phyloP scores from a whole-genome alignment of 1,140 invertebrate genomes.

The Parasteatoda tepidariorum region DNA sequence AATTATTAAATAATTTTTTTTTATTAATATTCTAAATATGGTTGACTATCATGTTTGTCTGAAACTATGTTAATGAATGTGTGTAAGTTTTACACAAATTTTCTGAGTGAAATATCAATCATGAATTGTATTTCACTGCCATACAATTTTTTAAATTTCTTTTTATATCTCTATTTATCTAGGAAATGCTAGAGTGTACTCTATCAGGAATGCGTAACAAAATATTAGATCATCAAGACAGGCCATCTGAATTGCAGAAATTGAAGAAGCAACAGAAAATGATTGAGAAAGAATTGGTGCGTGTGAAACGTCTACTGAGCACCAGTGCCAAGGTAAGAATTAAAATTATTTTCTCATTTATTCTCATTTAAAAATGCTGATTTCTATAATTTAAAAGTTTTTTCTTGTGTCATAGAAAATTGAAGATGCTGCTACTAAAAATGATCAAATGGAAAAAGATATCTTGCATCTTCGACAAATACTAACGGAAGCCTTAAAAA shows the following conservation, averaged over 20 bases:
- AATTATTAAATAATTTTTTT: no score
- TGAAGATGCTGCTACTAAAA: slow-evolving; percentile 50
- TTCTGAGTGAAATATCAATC: no score
- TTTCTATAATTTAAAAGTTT: background rate
- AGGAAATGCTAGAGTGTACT: slow-evolving; percentile 83
- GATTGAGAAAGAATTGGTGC: slow-evolving; percentile 83
- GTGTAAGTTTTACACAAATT: no score
- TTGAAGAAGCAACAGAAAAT: slow-evolving; percentile 79
- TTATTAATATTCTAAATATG: no score
- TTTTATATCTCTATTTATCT: slow-evolving; percentile 57
- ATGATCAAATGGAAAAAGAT: slow-evolving; percentile 85
- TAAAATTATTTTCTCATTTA: background rate
- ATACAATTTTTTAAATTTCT: background rate
- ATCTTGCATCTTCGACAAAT: slow-evolving; percentile 85
- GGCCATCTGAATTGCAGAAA: slow-evolving; percentile 76
- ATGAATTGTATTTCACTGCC: background rate
- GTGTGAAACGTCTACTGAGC: slow-evolving; percentile 84
- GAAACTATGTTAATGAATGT: no score
- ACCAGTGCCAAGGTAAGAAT: slow-evolving; percentile 86
- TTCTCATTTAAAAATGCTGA: background rate
- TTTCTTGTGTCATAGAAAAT: slow-evolving; percentile 34
- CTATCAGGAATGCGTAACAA: slow-evolving; percentile 77
- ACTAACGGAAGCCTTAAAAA: slow-evolving; percentile 76
- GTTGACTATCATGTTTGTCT: no score
- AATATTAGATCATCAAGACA: slow-evolving; percentile 74